phyloP scores from a whole-genome alignment of 1,140 invertebrate genomes.

The Antheraea pernyi region DNA sequence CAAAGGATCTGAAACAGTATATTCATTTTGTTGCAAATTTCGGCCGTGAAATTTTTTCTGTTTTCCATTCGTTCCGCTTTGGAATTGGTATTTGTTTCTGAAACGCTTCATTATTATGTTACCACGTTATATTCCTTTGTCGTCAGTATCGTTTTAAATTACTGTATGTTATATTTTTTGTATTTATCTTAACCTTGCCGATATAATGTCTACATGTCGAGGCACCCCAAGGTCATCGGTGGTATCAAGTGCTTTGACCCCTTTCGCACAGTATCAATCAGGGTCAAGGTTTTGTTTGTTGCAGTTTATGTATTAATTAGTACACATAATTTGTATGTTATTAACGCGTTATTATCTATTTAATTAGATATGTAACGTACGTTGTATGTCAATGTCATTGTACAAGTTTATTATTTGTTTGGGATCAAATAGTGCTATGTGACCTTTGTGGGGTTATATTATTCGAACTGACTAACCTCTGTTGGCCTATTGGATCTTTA shows the following conservation, averaged over 20 bases:
- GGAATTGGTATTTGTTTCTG: neutral
- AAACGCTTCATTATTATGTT: neutral
- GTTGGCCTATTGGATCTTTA: too few species aligned
- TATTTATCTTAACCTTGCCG: slow-evolving; percentile 6
- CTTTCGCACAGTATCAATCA: slow-evolving; percentile 7
- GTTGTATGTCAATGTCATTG: too few species aligned
- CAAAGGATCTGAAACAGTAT: too few species aligned
- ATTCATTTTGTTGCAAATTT: neutral
- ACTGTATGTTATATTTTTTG: neutral
- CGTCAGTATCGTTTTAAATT: neutral
- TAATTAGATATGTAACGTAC: too few species aligned
- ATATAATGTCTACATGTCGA: neutral
- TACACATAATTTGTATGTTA: too few species aligned
- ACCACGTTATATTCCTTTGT: neutral
- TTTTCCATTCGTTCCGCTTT: neutral
- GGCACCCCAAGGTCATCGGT: neutral
- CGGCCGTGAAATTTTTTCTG: neutral
- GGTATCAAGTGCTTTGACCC: slow-evolving; percentile 5
- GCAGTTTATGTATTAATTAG: too few species aligned
- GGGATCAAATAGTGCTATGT: too few species aligned
- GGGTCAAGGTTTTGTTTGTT: slow-evolving; percentile 7
- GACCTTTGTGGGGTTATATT: too few species aligned
- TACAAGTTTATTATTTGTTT: too few species aligned
- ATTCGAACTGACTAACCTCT: too few species aligned
- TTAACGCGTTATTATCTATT: too few species aligned